Percentiles rank a stretch among this genome's conserved stretches.
These are phyloP conservation scores for Calameuta pallipes DNA, from an alignment of 2,888 invertebrate genomes.

Conservation along the genomic window DNA sequence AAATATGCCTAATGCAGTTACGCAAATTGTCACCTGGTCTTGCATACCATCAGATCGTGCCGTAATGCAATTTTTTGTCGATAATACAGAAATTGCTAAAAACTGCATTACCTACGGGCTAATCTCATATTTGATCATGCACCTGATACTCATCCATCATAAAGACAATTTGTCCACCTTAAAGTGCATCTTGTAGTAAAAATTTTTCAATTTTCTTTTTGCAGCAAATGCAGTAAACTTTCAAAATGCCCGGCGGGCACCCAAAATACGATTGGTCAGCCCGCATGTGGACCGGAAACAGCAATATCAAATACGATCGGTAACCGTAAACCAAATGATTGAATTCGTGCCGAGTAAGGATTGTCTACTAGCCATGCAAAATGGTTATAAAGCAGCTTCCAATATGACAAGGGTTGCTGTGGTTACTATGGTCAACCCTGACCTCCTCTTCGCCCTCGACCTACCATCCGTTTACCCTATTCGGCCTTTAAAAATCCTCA, in stretches of 20 bases:
- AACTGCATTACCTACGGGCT: too few relatives aligned
- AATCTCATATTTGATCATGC: too few relatives aligned
- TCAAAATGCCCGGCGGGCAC: background rate
- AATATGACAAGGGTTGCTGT: background rate
- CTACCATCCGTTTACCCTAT: background rate
- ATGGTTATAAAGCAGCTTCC: background rate
- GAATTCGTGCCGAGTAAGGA: background rate
- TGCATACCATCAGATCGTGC: background rate
- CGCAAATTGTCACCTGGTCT: background rate
- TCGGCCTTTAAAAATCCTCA: background rate
- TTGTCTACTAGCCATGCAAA: background rate
- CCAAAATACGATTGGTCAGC: background rate
- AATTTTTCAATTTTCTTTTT: background rate
- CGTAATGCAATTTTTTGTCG: background rate
- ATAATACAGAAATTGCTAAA: background rate
- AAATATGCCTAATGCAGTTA: background rate
- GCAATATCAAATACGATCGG: background rate
- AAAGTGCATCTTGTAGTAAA: too few relatives aligned
- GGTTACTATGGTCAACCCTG: background rate
- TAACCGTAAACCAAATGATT: background rate
- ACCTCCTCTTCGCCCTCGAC: background rate
- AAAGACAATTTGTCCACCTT: too few relatives aligned
- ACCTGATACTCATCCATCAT: too few relatives aligned
- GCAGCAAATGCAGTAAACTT: background rate
- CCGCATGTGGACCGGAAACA: background rate